Base-by-base conservation (phyloP, 1,140 invertebrate genomes). In the Eubasilissa regina region DNA sequence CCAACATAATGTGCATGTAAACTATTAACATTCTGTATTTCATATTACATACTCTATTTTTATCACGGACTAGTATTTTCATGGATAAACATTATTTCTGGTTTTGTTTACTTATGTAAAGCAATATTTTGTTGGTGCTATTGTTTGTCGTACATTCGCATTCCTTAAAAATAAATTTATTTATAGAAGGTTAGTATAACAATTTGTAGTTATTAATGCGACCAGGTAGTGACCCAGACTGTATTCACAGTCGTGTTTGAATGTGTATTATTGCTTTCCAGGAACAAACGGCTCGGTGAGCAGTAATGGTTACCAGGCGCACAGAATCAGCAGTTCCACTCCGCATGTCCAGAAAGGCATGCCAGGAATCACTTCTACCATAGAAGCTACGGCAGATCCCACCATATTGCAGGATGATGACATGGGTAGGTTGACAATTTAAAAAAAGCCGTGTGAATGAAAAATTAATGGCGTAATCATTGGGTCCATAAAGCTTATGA, bases 261-360 rank as follows among this genome's bases (percentile, higher is more conserved):
- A n/a, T 62, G 58, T 68, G 35, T 68, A 17, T 45, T 70, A 35
- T 47, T 47, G 8, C 43, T 6, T 79, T 75, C 17, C 58, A 83
- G 81, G 81, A 64, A 83, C 81, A 73, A 83, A 83, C 45, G 81
- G 81, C 12, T 83, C 81, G 62, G 76, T 80, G 55, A 80, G 68
- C 78, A 83, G 79, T 76, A 83, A 81, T 47, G 80, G 82, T 10
- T 83, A 83, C 72, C 80, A 81, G 64, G 44, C 76, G 4, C 79
- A 83, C 73, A 73, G 82, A 75, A 60, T 79, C 21, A 75, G 45
- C 62, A 78, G 55, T 64, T 60, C 74, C 17, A 45, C 78, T 4
- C 77, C 82, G 19, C 77, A 79, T 51, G 82, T 83, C 19, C 82
- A 83, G 64, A 83, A 83, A 55, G 82, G 82, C 3, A 77, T 83